Percentiles rank a stretch among this genome's conserved stretches.
Evolutionary conservation across 2,113 vertebrate genomes (phyloP).

Genomic region (Anarrhichthys ocellatus): DNA sequence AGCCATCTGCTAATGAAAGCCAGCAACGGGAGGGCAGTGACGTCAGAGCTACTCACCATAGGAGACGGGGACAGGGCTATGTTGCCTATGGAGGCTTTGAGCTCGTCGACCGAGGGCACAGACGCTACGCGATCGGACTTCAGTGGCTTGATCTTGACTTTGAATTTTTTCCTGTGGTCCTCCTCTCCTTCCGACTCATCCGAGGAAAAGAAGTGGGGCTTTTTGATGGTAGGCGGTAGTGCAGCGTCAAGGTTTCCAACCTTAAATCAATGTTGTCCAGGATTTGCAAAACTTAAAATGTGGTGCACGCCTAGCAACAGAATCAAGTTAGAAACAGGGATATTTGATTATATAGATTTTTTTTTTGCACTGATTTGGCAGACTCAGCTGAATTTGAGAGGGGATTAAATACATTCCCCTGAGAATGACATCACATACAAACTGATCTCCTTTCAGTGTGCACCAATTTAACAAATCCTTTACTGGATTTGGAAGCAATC

Average conservation of each 20-base stretch:
- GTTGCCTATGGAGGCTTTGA: conserved; percentile 95
- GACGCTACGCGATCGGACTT: conserved; percentile 83
- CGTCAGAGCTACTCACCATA: conserved; percentile 88
- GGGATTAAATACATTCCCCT: background rate
- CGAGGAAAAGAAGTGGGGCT: conserved; percentile 95
- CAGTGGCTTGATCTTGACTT: conserved; percentile 96
- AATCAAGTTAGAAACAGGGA: background rate
- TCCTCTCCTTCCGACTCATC: conserved; percentile 97
- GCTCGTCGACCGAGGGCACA: conserved; percentile 90
- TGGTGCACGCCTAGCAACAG: background rate
- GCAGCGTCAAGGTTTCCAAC: conserved; percentile 84
- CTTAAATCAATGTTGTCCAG: background rate
- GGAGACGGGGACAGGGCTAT: conserved; percentile 94
- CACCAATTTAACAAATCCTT: background rate
- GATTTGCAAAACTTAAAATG: background rate
- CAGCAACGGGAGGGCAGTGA: conserved; percentile 5
- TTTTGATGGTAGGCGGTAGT: conserved; percentile 84
- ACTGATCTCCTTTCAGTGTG: background rate
- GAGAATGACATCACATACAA: background rate
- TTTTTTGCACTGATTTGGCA: background rate
- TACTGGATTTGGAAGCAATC: background rate
- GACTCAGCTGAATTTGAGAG: background rate
- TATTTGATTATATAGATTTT: background rate
- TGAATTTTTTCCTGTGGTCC: conserved; percentile 95
- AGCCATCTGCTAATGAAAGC: background rate